Percentiles rank a stretch among this genome's conserved stretches.
Evolutionary conservation across 2,113 vertebrate genomes (phyloP).

Genomic region (Gallinago undulata): DNA sequence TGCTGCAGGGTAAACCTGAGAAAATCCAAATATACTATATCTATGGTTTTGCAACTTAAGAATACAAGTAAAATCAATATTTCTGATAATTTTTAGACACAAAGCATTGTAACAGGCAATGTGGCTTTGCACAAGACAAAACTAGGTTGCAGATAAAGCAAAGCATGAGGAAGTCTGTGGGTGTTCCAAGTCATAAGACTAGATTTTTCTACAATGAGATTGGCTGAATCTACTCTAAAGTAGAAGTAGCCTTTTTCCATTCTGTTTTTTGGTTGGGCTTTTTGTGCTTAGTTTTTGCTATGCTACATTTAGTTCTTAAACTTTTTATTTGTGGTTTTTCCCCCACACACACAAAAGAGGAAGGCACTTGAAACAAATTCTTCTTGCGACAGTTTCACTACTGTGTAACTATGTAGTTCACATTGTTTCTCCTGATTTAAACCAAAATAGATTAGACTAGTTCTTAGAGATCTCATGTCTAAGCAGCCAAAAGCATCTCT

Average conservation of each 20-base stretch:
- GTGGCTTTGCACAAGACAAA: background rate
- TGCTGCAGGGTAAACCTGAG: background rate
- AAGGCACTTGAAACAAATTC: background rate
- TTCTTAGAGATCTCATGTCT: background rate
- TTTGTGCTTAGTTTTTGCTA: background rate
- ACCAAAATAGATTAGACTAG: background rate
- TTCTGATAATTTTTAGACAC: background rate
- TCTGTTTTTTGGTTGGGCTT: background rate
- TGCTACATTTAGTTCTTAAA: background rate
- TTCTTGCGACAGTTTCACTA: background rate
- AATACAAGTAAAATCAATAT: background rate
- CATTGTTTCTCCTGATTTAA: background rate
- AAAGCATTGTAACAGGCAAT: background rate
- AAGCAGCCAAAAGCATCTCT: background rate
- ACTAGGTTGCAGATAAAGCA: background rate
- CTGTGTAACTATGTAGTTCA: background rate
- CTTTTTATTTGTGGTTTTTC: background rate
- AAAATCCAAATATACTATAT: background rate
- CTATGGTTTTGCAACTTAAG: background rate
- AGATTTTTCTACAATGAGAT: background rate
- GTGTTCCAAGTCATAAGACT: background rate
- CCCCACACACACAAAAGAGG: background rate
- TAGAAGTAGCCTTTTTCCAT: background rate
- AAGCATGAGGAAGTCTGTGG: background rate
- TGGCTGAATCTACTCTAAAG: background rate